Conservation (phyloP, 2,113 vertebrate genomes). For the Cavia aperea region DNA sequence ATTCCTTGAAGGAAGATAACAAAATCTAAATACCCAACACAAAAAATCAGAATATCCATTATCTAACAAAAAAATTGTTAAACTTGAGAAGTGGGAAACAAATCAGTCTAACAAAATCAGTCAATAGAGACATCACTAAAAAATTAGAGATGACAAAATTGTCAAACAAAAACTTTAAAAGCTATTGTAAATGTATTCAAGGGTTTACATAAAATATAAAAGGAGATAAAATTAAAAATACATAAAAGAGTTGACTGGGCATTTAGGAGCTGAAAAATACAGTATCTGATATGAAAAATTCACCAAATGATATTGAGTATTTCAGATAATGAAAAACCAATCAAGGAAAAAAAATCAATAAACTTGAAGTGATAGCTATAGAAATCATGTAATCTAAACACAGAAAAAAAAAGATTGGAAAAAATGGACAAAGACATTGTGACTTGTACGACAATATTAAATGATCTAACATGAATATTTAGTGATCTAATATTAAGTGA, state of each 20-base stretch:
- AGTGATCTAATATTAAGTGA: background rate
- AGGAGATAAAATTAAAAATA: background rate
- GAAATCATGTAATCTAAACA: background rate
- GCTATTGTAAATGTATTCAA: background rate
- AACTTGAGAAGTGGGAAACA: constrained; percentile 19
- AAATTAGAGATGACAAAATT: background rate
- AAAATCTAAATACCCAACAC: background rate
- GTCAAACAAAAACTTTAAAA: background rate
- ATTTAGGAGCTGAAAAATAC: background rate
- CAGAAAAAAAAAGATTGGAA: background rate
- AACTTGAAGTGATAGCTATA: background rate
- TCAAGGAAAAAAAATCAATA: background rate
- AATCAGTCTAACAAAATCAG: background rate
- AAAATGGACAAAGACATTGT: background rate
- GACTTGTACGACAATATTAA: background rate
- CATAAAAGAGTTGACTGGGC: background rate
- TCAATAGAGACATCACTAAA: background rate
- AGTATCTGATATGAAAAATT: background rate
- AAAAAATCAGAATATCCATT: background rate
- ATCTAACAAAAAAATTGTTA: constrained; percentile 12
- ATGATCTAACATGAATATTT: background rate
- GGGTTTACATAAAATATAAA: background rate
- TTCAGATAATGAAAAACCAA: background rate
- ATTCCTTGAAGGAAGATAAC: constrained; percentile 15
- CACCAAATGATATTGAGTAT: background rate